Evolutionary conservation across 2,888 invertebrate species (phyloP), one percentile per base, ranked within the genome.

Genomic region (Archips crataeganus): DNA sequence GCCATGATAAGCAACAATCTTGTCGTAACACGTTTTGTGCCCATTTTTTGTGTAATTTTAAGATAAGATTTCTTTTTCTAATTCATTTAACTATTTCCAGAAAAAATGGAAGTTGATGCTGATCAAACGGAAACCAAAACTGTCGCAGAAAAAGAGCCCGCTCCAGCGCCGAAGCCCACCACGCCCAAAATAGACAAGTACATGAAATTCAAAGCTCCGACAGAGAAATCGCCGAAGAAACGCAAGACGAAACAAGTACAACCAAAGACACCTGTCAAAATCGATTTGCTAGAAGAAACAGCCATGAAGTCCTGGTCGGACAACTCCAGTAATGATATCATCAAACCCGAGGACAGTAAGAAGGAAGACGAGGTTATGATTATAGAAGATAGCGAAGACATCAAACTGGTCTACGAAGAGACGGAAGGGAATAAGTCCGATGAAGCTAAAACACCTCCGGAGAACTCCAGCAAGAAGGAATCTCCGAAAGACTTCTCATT

Each of bases 321-420:
- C 54, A 94, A 94, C 76, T 92, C 93, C n/a, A 92, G 81, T 78
- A 91, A 80, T 61, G 94, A 92, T 6, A 84, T 92, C 2, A 87
- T 91, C 0, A 88, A 88, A 60, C 87, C 87, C 0, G 86, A 95
- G 61, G 95, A 93, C 67, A 96, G 95, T 73, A 94, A 84, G 60
- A 76, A 79, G 51, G 70, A 80, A 32, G 79, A 83, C 54, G 76
- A 73, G 71, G 45, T 84, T 10, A 82, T 84, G 74, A 79, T 83
- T 2, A 84, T 79, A 45, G 94, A 95, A 75, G 94, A 94, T 69
- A 94, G 95, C 9, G 95, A 95, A 81, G 96, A 96, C 79, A 95
- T 96, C 36, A 94, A 95, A 78, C 85, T 96, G 47, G 92, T 96
- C 8, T 96, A 95, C 66, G 95, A 95, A 69, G 96, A 96, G 51